Percentiles rank a stretch among this genome's conserved stretches.
phyloP scores from a whole-genome alignment of 2,797 vertebrate genomes.

The Luscinia luscinia region DNA sequence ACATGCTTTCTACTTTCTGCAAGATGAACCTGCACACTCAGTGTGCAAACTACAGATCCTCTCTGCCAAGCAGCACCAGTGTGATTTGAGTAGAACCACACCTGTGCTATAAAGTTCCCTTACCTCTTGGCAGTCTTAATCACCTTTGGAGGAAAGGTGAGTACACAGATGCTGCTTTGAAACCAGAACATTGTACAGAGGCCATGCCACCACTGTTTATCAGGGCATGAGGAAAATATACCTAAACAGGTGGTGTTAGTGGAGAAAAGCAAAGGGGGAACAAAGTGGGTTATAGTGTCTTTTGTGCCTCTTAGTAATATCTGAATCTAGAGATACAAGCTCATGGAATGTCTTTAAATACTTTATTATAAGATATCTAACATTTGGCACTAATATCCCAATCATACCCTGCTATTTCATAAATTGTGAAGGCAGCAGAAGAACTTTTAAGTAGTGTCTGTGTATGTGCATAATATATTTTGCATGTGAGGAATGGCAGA shows the following conservation, averaged over 20 bases:
- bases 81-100: not conserved
- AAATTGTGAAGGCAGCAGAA: not conserved
- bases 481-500: not conserved
- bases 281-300: not conserved
- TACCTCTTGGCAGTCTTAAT: too few relatives aligned
- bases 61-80: not conserved
- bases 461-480: not conserved
- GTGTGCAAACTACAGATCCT: not conserved
- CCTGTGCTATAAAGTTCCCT: not conserved
- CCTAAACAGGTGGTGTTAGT: not conserved
- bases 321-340: not conserved
- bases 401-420: not conserved
- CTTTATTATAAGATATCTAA: not conserved
- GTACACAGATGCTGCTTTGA: not conserved
- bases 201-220: not conserved
- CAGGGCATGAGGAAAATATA: not conserved
- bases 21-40: not conserved
- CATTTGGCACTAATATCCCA: not conserved
- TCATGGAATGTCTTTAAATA: not conserved
- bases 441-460: not conserved
- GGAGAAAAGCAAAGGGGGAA: not conserved
- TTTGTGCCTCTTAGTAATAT: not conserved
- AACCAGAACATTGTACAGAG: not conserved
- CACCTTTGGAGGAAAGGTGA: not conserved
- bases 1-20: not conserved